A percentile compares a stretch with the other conserved stretches of the same genome.
phyloP scores from a whole-genome alignment of 37 sponge, comb jelly and placozoan species.

The Aplysina aerophoba region DNA sequence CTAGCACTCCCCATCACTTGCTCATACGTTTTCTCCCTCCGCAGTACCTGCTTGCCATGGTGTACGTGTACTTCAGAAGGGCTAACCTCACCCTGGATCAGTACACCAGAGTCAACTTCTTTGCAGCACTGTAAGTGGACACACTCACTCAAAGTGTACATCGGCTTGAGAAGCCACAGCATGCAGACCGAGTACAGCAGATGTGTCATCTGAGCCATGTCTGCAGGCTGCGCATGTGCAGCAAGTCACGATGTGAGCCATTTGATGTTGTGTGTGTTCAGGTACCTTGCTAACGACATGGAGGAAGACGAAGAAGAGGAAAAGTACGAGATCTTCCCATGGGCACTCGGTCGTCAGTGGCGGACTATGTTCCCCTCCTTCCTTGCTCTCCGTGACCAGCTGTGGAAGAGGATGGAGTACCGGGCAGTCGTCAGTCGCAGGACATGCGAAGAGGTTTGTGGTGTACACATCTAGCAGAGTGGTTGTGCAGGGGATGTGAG shows the following conservation, averaged over 20 bases:
- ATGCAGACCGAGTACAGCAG: too few relatives aligned
- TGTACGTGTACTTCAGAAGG: slow-evolving; percentile 87
- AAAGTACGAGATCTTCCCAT: slow-evolving; percentile 86
- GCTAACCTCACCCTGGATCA: slow-evolving; percentile 52
- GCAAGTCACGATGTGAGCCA: too few relatives aligned
- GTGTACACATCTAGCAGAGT: background rate
- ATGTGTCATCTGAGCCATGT: too few relatives aligned
- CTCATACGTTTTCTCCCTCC: background rate
- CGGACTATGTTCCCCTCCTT: slow-evolving; percentile 56
- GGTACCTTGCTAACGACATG: slow-evolving; percentile 84
- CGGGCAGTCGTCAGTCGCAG: slow-evolving; percentile 76
- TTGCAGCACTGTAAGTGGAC: slow-evolving; percentile 71
- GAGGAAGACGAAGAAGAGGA: slow-evolving; percentile 91
- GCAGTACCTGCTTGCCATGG: slow-evolving; percentile 90
- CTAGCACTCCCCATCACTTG: background rate
- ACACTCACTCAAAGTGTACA: too few relatives aligned
- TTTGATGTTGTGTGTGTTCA: background rate
- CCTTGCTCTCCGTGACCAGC: slow-evolving; percentile 58
- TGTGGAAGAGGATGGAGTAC: slow-evolving; percentile 83
- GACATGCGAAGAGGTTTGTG: slow-evolving; percentile 81
- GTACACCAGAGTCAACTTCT: slow-evolving; percentile 72
- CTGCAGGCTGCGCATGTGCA: too few relatives aligned
- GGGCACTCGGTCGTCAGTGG: slow-evolving; percentile 82
- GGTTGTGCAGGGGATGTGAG: too few relatives aligned
- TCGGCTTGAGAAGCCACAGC: too few relatives aligned